Base-by-base conservation (phyloP, 2,113 vertebrate species). In the Campylomormyrus tamandua region DNA sequence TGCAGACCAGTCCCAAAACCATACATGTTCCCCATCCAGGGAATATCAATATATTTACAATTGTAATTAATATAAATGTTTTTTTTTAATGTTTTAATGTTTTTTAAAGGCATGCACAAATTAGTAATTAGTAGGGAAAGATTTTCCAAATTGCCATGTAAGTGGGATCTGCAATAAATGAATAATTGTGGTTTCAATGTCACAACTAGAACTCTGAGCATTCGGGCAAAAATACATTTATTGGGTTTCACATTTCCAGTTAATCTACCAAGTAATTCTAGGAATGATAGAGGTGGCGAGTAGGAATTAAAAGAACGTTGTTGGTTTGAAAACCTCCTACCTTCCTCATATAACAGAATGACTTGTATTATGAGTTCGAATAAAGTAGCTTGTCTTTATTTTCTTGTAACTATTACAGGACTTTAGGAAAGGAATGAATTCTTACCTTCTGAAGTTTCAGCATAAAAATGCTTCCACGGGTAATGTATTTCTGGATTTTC, bases 351-450 rank as follows among this genome's bases (percentile, higher is more conserved):
- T 66, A 66, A 27, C n/a, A 27, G 62, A 66, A 66, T 66, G 62
- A 70, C 3, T 5, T 80, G 6, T 80, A 42, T 77, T 77, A 3
- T 6, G 11, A 80, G 74, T 46, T 85, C 8, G 48, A 19, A 87
- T 89, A 31, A 9, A 89, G 53, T 42, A 31, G 58, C 13, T 56
- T 87, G 27, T 87, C 17, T 87, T 27, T 62, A 62, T 62, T 56
- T 80, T 39, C 39, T n/a, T 62, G 17, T 21, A 87, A 49, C 35
- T 46, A 45, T 39, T 62, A 31, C 8, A 99, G 98, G 98, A 99
- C 94, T 99, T 99, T 89, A 96, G 98, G 95, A 99, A 98, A 97
- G 98, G 98, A 96, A 99, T 99, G 98, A 97, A 99, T 85, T 92
- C 97, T 21, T 99, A 99, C 92, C 96, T 99, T 91, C 96, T 97